Evolutionary conservation across 2,113 vertebrate genomes (phyloP).

Genomic region (Ceyx melanurus): DNA sequence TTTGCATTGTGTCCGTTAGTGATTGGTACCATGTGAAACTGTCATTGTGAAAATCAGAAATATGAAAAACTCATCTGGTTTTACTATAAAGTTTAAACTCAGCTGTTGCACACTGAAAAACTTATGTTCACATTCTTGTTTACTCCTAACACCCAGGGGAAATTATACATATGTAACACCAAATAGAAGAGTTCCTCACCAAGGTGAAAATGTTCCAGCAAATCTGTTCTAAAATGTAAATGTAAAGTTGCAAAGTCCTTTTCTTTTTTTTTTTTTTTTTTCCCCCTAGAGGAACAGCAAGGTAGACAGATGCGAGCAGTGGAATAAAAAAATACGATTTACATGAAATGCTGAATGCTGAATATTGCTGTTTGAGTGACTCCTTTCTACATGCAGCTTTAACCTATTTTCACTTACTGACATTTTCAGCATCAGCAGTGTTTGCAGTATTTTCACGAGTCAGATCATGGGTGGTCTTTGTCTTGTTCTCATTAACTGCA

Average conservation of each 20-base stretch:
- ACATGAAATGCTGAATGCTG: background rate
- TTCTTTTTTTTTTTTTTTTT: background rate
- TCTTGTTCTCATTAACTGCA: constrained; percentile 12
- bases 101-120: background rate
- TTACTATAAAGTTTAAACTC: background rate
- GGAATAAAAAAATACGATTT: background rate
- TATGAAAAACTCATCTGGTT: constrained; percentile 1
- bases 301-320: background rate
- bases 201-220: background rate
- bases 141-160: background rate
- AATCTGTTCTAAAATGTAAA: background rate
- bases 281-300: background rate
- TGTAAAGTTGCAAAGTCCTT: background rate
- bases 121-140: background rate
- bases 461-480: constrained; percentile 18
- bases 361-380: background rate
- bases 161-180: accelerated
- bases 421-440: background rate
- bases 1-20: background rate
- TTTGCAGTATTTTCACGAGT: background rate
- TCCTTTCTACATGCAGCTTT: background rate
- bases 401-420: background rate
- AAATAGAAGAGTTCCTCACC: background rate
- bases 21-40: background rate
- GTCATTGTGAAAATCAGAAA: background rate